These are phyloP conservation scores for Callimorpha dominula DNA, from an alignment of 2,888 invertebrate genomes.

Conservation along the genomic window DNA sequence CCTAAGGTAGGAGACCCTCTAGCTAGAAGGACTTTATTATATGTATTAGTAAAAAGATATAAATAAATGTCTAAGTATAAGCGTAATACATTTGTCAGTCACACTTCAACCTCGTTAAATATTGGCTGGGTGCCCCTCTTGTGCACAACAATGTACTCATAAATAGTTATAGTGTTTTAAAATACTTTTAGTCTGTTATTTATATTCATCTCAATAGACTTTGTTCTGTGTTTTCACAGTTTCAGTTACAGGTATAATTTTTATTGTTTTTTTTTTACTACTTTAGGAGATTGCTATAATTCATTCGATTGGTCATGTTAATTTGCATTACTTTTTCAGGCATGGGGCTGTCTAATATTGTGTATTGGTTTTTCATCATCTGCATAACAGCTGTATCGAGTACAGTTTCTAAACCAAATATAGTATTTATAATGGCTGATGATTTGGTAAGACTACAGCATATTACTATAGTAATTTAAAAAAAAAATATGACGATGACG, in stretches of 20 bases:
- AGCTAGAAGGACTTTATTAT: background rate
- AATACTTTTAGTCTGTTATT: background rate
- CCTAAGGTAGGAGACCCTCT: background rate
- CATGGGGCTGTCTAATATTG: slow-evolving; percentile 22
- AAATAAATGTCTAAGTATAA: background rate
- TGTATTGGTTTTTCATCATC: slow-evolving; percentile 11
- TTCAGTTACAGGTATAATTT: background rate
- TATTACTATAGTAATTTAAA: no score
- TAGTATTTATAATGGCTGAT: slow-evolving; percentile 93
- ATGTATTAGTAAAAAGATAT: background rate
- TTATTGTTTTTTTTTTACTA: no score
- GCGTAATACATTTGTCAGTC: background rate
- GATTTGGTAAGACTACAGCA: slow-evolving; percentile 90
- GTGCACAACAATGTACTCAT: background rate
- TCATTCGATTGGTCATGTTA: background rate
- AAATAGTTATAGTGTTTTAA: background rate
- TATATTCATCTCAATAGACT: background rate
- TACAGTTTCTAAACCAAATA: slow-evolving; percentile 79
- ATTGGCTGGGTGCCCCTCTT: background rate
- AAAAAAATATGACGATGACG: no score
- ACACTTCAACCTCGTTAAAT: background rate
- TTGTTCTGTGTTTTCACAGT: background rate
- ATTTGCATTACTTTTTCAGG: background rate
- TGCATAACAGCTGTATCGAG: slow-evolving; percentile 6
- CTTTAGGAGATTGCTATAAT: no score